Evolutionary conservation across 2,888 invertebrate genomes (phyloP).

Genomic region (Dyspetes luteomarginatus): DNA sequence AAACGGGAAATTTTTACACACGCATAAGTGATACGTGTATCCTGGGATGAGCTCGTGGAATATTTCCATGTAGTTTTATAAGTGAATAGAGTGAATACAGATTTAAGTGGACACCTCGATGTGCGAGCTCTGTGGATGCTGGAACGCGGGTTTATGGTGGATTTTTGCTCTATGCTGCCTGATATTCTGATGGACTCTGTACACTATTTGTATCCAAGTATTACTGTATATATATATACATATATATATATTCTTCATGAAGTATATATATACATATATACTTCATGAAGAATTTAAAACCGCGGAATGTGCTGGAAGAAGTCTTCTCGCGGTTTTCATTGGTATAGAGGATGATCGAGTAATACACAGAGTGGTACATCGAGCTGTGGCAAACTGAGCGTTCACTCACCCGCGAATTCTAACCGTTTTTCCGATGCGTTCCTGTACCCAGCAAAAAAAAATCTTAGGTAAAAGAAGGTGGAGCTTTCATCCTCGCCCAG

Average conservation of each 20-base stretch:
- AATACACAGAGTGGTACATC: conserved; percentile 27
- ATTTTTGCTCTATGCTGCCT: conserved; percentile 50
- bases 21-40: conserved; percentile 43
- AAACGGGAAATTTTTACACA: conserved; percentile 27
- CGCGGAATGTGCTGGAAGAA: conserved; percentile 74
- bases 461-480: conserved; percentile 11
- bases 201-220: no score
- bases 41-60: background rate
- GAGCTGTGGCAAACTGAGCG: conserved; percentile 40
- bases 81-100: conserved; percentile 49
- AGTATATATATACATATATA: no score
- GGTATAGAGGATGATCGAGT: conserved; percentile 40
- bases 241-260: no score
- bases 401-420: conserved; percentile 62
- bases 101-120: conserved; percentile 63
- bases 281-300: conserved; percentile 68
- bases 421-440: conserved; percentile 56
- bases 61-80: conserved; percentile 29
- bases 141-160: conserved; percentile 58
- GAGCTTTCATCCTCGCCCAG: conserved; percentile 29
- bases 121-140: conserved; percentile 42
- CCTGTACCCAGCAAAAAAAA: conserved; percentile 24
- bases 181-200: background rate
- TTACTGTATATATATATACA: no score
- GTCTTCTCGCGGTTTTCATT: conserved; percentile 69